Evolutionary conservation across 2,797 vertebrate genomes (phyloP), one percentile per base, ranked within the genome.

Genomic region (Anolis apletophallus): DNA sequence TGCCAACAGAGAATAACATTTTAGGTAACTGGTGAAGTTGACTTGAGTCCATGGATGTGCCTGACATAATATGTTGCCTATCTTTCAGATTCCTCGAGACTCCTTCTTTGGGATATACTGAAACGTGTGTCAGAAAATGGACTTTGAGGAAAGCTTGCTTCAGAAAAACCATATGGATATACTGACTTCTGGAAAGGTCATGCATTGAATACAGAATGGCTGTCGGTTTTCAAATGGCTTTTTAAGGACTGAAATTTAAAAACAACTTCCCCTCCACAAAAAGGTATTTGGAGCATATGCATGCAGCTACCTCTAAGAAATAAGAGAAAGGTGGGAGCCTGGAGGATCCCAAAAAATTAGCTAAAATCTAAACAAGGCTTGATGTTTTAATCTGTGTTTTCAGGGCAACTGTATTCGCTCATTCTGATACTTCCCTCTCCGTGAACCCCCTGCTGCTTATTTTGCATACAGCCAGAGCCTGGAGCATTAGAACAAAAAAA

Each of bases 301-400:
- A 34, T 71, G 34, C 54, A 26, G 32, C 23, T 55, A 19, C 3
- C 34, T 26, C 78, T 67, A 23, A 64, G 78, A 29, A 80, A 46
- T 46, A 46, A 46, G 46, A 46, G 46, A 46, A 46, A 46, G 4
- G 7, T 6, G 7, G 46, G 46, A 46, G 46, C 46, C 46, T 46
- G 46, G 46, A 46, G 46, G 46, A 46, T 46, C 46, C 46, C 46
- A 46, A 46, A 46, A 46, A 46, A 46, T 46, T 46, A 46, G 46
- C 46, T 46, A 46, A 46, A 82, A 26, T 50, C 26, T 52, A 46
- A 75, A 76, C 21, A n/a, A 54, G 23, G 14, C 55, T 50, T 67
- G 72, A 67, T 75, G 40, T 12, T 50, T 61, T 84, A 17, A 34
- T 64, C 40, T 64, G 34, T 80, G 14, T 80, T 80, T 80, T 80